These are phyloP conservation scores for Lepidurus packardi DNA, from an alignment of 1,140 invertebrate genomes.

Conservation along the genomic window DNA sequence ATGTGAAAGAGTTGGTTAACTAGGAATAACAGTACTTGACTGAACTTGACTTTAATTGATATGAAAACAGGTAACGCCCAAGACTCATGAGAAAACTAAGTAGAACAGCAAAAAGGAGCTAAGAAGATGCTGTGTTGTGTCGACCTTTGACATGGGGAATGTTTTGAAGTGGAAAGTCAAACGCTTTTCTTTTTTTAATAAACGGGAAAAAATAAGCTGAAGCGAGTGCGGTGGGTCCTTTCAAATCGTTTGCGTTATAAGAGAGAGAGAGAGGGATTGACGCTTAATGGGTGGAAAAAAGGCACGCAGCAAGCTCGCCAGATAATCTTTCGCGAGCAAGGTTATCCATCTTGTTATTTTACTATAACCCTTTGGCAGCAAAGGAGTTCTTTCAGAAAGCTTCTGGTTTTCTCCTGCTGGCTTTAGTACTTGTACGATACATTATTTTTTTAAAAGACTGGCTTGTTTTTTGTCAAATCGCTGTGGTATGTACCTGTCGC, in stretches of 20 bases:
- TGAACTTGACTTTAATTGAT: no score
- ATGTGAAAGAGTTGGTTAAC: no score
- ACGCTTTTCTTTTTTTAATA: background rate
- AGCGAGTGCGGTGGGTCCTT: background rate
- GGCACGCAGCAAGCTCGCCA: background rate
- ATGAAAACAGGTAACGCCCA: background rate
- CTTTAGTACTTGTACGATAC: no score
- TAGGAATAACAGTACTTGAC: no score
- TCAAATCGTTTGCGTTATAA: background rate
- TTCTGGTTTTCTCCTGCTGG: no score
- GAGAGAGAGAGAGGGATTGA: background rate
- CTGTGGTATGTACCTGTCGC: no score
- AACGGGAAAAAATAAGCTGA: background rate
- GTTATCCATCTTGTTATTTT: conserved; percentile 22
- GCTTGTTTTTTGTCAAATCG: no score
- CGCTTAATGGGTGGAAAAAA: no score
- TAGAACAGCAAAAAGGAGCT: background rate
- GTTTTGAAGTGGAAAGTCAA: conserved; percentile 22
- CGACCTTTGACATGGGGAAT: conserved; percentile 14
- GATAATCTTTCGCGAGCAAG: conserved; percentile 9
- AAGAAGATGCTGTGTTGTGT: background rate
- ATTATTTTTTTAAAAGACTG: no score
- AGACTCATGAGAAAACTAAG: background rate
- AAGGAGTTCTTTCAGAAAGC: background rate
- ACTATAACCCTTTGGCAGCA: background rate